A percentile compares a stretch with the other conserved stretches of the same genome.
Conservation (phyloP, 30 jellyfish, hydroid and myxozoan genomes). For the Cassiopea andromeda region DNA sequence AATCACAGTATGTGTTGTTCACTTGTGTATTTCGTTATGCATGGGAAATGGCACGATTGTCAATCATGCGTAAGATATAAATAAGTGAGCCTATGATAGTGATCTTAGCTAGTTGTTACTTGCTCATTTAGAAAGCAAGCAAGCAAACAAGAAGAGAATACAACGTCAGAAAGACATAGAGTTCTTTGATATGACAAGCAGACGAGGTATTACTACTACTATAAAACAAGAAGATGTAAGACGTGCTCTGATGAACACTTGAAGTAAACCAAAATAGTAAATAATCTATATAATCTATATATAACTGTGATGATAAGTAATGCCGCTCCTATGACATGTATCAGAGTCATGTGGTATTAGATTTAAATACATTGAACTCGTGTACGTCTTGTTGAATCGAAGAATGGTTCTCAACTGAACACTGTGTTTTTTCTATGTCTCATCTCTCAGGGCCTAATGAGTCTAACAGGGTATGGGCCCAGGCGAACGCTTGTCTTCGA, state of each 20-base stretch:
- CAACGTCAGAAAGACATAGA: too few relatives aligned
- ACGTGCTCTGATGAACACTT: not conserved
- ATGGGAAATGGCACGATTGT: too few relatives aligned
- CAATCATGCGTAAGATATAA: too few relatives aligned
- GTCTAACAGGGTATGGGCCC: slow-evolving; percentile 63
- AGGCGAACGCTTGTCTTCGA: slow-evolving; percentile 32
- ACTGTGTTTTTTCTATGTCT: not conserved
- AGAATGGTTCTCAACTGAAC: not conserved
- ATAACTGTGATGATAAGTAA: not conserved
- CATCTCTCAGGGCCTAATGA: not conserved
- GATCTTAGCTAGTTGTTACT: too few relatives aligned
- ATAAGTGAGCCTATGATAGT: too few relatives aligned
- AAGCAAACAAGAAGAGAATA: too few relatives aligned
- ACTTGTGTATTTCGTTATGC: too few relatives aligned
- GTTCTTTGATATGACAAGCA: too few relatives aligned
- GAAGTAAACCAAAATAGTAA: not conserved
- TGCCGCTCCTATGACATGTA: not conserved
- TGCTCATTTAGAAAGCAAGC: too few relatives aligned
- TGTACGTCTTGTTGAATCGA: not conserved
- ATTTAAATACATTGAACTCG: not conserved
- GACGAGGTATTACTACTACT: too few relatives aligned
- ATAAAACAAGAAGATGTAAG: too few relatives aligned
- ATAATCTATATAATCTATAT: not conserved
- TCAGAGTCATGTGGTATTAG: not conserved
- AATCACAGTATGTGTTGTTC: too few relatives aligned